A percentile compares a stretch with the other conserved stretches of the same genome.
These are phyloP conservation scores for Hermaeophaga mercurialis DNA, from an alignment of 2,888 invertebrate species.

Conservation along the genomic window DNA sequence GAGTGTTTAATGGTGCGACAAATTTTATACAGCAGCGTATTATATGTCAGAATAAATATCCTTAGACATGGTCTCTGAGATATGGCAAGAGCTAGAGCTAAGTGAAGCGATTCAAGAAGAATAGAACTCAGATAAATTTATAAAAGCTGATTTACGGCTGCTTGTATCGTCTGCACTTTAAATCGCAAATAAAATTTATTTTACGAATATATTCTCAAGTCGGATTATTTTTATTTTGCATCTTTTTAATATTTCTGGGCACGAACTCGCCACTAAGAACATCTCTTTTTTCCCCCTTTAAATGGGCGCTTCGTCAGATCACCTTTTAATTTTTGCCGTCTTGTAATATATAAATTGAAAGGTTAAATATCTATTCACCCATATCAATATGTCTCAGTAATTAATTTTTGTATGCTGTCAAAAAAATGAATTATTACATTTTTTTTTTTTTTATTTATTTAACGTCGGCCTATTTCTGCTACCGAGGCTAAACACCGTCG, in stretches of 20 bases:
- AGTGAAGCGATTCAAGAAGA: constrained; percentile 57
- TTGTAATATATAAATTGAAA: no score
- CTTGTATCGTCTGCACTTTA: constrained; percentile 54
- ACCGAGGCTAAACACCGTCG: no score
- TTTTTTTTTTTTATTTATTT: no score
- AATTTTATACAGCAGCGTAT: constrained; percentile 58
- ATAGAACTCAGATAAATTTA: constrained; percentile 56
- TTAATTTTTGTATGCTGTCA: no score
- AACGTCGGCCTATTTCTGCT: no score
- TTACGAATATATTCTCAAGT: constrained; percentile 42
- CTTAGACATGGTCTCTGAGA: constrained; percentile 52
- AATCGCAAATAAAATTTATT: constrained; percentile 54
- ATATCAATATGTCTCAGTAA: no score
- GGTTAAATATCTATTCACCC: no score
- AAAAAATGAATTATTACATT: no score
- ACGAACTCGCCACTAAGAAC: constrained; percentile 9
- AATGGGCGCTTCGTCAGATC: no score
- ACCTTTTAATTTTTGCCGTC: no score
- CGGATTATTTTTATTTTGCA: constrained; percentile 32
- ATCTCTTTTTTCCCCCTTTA: no score
- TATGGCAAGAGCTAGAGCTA: constrained; percentile 53
- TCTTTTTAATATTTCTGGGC: constrained; percentile 15
- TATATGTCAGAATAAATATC: constrained; percentile 57
- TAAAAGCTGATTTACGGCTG: constrained; percentile 55
- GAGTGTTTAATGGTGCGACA: constrained; percentile 57